Conservation (phyloP, 2,797 vertebrate genomes). For the Poeciliopsis paucimaculata region DNA sequence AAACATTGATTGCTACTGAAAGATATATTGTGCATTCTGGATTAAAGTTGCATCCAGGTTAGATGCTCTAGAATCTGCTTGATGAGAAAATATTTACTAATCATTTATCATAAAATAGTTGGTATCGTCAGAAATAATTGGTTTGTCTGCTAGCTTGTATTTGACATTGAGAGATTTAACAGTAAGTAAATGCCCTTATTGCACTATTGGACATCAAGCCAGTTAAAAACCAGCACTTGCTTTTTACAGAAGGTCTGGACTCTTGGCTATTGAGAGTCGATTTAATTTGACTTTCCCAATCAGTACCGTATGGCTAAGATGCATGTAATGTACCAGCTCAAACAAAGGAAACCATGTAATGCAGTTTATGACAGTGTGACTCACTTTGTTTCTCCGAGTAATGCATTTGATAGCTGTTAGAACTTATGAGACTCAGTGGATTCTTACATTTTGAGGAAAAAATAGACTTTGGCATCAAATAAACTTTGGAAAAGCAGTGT, state of each 20-base stretch:
- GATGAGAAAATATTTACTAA: background rate
- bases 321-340: no score
- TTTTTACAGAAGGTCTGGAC: no score
- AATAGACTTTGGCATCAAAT: background rate
- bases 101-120: constrained; percentile 16
- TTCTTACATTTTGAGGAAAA: background rate
- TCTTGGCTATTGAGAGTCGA: no score
- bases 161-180: background rate
- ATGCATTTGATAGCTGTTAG: background rate
- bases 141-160: background rate
- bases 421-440: background rate
- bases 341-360: no score
- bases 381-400: background rate
- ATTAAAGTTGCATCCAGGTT: background rate
- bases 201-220: background rate
- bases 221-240: no score
- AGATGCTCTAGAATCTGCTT: background rate
- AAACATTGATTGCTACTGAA: background rate
- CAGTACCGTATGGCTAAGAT: no score
- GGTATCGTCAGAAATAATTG: constrained; percentile 1
- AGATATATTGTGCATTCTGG: background rate
- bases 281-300: no score
- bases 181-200: background rate
- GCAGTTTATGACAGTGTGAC: no score
- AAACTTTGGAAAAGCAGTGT: background rate